A percentile compares a stretch with the other conserved stretches of the same genome.
These are phyloP conservation scores for Rhinatrema bivittatum DNA, from an alignment of 2,797 vertebrate species.

Conservation along the genomic window DNA sequence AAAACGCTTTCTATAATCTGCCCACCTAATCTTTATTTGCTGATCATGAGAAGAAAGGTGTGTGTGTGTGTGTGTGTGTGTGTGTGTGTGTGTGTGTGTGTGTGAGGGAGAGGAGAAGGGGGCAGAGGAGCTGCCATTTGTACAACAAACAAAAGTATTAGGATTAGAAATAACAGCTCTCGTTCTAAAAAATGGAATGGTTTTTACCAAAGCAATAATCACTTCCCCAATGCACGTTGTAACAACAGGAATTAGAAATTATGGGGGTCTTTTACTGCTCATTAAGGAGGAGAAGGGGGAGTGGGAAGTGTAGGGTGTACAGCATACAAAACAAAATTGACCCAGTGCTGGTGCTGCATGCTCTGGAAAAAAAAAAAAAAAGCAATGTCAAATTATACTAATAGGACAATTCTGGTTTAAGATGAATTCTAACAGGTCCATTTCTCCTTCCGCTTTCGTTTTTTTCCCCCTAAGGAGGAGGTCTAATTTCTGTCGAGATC, in stretches of 20 bases:
- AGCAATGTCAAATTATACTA: background rate
- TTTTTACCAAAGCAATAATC: slow-evolving; percentile 29
- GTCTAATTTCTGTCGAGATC: slow-evolving; percentile 4
- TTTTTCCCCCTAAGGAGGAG: too few species aligned
- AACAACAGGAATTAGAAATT: background rate
- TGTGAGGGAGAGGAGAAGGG: background rate
- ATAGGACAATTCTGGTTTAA: background rate
- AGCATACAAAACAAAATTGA: background rate
- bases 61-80: background rate
- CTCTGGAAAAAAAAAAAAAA: background rate
- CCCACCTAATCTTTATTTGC: slow-evolving; percentile 84
- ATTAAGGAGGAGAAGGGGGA: background rate
- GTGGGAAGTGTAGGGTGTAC: background rate
- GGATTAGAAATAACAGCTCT: slow-evolving; percentile 25
- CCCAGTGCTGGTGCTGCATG: background rate
- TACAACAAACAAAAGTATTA: slow-evolving; percentile 31
- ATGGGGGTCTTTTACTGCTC: background rate
- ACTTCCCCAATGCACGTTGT: slow-evolving; percentile 10
- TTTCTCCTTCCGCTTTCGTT: too few species aligned
- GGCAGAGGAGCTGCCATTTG: slow-evolving; percentile 59
- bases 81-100: too few species aligned
- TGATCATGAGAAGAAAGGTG: slow-evolving; percentile 74
- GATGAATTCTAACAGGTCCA: slow-evolving; percentile 5
- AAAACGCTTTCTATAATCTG: slow-evolving; percentile 75
- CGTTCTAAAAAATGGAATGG: slow-evolving; percentile 20